Conservation (phyloP, 2,113 vertebrate species). For the Ailuropoda melanoleuca region DNA sequence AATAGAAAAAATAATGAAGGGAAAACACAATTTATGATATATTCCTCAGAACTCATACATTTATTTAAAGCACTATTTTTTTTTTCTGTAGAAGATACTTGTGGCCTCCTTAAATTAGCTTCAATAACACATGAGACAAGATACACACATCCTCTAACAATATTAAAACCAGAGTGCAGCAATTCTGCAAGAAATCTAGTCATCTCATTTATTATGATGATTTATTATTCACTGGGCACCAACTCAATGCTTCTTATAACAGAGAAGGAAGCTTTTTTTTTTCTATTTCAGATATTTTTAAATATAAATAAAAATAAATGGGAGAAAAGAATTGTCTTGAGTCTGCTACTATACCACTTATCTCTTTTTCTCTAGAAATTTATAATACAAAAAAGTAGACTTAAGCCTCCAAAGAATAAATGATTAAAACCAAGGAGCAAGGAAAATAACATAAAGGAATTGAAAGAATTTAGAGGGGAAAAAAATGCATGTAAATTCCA, state of each 20-base stretch:
- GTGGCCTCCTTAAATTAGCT: constrained; percentile 31
- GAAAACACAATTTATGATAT: background rate
- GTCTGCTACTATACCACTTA: background rate
- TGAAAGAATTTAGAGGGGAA: background rate
- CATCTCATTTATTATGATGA: constrained; percentile 53
- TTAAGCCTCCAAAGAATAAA: background rate
- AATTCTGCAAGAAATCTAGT: constrained; percentile 25
- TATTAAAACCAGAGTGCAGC: background rate
- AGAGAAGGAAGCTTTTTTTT: background rate
- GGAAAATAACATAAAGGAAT: background rate
- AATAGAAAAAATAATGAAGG: background rate
- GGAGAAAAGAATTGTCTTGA: background rate
- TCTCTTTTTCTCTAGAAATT: background rate
- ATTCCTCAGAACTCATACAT: background rate
- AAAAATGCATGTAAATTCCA: background rate
- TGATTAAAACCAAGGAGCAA: background rate
- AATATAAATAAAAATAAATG: constrained; percentile 52
- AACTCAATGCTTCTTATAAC: background rate
- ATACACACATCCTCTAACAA: background rate
- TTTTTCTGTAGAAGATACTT: background rate
- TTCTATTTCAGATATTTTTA: constrained; percentile 26
- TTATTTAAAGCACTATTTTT: constrained; percentile 39
- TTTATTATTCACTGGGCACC: constrained; percentile 51
- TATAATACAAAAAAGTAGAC: background rate
- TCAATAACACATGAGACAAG: background rate